Evolutionary conservation across 2,113 vertebrate genomes (phyloP).

Genomic region (Halichoerus grypus): DNA sequence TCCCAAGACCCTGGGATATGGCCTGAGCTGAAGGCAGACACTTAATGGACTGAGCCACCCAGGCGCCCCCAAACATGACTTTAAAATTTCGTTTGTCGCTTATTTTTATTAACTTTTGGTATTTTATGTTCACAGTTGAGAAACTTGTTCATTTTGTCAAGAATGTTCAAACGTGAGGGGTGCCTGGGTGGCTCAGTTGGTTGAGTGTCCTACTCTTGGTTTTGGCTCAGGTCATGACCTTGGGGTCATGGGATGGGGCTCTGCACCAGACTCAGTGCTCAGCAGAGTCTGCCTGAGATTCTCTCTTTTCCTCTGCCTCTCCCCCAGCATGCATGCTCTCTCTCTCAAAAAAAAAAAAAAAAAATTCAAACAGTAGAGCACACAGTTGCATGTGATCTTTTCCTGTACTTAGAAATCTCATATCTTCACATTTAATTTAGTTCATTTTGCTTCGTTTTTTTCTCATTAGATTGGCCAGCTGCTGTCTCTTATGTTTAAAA

Average conservation of each 20-base stretch:
- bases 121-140: background rate
- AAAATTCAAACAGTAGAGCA: background rate
- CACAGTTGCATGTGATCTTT: background rate
- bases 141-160: background rate
- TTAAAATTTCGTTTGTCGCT: background rate
- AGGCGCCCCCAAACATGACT: background rate
- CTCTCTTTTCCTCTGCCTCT: background rate
- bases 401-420: background rate
- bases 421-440: background rate
- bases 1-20: background rate
- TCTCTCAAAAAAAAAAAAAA: background rate
- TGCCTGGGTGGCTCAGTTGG: background rate
- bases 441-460: background rate
- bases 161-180: background rate
- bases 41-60: background rate
- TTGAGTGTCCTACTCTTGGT: background rate
- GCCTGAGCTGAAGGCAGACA: background rate
- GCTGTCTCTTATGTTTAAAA: background rate
- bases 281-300: background rate
- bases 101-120: background rate
- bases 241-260: background rate
- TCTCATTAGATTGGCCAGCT: background rate
- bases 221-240: background rate
- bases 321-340: background rate
- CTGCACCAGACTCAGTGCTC: too few relatives aligned